These are phyloP conservation scores for Shinisaurus crocodilurus DNA, from an alignment of 2,113 vertebrate species.

Conservation along the genomic window DNA sequence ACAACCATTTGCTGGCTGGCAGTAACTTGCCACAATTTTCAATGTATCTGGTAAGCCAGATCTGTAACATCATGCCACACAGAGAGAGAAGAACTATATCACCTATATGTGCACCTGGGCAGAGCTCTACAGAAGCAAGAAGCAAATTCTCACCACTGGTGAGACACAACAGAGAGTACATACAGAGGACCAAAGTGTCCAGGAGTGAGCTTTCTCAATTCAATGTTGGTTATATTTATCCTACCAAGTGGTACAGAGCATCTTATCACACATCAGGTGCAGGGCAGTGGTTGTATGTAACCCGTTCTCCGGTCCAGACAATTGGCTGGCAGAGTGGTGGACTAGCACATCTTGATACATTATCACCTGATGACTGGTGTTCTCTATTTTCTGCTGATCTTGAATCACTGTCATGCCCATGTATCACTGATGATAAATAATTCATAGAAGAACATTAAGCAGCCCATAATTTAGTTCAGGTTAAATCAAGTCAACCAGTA, in stretches of 20 bases:
- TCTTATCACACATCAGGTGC: neutral
- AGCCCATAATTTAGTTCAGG: neutral
- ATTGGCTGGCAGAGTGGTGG: neutral
- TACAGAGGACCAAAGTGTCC: neutral
- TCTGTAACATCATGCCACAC: neutral
- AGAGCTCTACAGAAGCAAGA: neutral
- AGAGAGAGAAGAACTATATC: neutral
- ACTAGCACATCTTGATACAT: neutral
- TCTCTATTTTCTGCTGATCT: rapidly evolving
- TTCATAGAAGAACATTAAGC: slow-evolving; percentile 9
- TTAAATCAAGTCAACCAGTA: slow-evolving; percentile 26
- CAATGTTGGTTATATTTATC: neutral
- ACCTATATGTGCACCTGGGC: neutral
- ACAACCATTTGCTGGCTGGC: neutral
- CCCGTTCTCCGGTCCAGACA: no score
- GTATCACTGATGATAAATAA: neutral
- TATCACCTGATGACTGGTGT: neutral
- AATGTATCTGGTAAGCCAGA: neutral
- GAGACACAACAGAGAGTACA: neutral
- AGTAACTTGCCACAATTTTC: neutral
- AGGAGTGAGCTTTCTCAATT: neutral
- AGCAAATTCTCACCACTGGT: neutral
- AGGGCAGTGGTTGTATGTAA: neutral
- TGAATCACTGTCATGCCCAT: neutral
- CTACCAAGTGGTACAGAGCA: neutral